Percentiles rank a stretch among this genome's conserved stretches.
phyloP scores from a whole-genome alignment of 1,140 invertebrate genomes.

The Bilobella aurantiaca region DNA sequence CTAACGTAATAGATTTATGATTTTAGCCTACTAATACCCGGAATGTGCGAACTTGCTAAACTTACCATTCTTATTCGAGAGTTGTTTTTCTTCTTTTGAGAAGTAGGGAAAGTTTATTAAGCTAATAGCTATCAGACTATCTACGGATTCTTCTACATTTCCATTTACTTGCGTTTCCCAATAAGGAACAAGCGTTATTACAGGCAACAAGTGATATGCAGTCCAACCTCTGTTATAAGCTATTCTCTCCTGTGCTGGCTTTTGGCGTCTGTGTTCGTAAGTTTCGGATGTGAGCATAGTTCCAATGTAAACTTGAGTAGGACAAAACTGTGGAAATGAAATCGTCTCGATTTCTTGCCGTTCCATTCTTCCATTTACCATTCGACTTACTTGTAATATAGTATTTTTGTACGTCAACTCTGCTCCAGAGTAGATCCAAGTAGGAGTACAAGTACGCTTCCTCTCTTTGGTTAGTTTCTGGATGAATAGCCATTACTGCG shows the following conservation, averaged over 20 bases:
- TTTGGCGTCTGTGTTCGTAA: not conserved
- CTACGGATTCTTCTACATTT: too few relatives aligned
- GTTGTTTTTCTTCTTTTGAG: too few relatives aligned
- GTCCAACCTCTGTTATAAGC: not conserved
- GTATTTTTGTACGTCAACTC: not conserved
- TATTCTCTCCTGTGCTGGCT: not conserved
- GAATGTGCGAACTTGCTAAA: too few relatives aligned
- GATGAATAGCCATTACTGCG: not conserved
- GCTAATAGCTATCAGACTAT: too few relatives aligned
- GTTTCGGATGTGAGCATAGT: not conserved
- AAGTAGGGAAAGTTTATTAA: too few relatives aligned
- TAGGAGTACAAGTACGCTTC: not conserved
- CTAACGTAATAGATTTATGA: too few relatives aligned
- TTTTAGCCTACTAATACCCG: too few relatives aligned
- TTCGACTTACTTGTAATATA: not conserved
- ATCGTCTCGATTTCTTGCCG: not conserved
- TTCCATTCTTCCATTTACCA: not conserved
- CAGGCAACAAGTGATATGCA: not conserved
- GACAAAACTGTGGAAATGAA: not conserved
- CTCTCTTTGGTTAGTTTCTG: not conserved
- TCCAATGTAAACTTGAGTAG: not conserved
- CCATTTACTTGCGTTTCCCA: too few relatives aligned
- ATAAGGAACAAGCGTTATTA: too few relatives aligned
- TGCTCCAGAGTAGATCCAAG: not conserved
- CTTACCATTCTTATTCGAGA: too few relatives aligned